Evolutionary conservation across 2,888 invertebrate genomes (phyloP).

Genomic region (Sabatieria punctata): DNA sequence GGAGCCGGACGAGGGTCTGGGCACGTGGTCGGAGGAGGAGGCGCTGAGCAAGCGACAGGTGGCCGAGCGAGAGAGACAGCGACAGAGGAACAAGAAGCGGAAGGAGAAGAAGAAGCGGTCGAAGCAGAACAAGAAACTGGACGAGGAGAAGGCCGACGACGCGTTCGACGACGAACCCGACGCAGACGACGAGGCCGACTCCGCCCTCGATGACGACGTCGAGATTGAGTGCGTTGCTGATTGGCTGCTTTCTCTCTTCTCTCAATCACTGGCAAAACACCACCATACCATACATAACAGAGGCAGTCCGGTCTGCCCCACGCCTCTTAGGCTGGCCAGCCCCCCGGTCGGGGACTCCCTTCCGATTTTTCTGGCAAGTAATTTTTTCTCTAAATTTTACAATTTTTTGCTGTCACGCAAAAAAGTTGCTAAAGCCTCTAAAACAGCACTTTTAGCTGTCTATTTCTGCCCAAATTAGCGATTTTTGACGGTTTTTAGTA

Average conservation of each 20-base stretch:
- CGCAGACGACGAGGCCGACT: not conserved
- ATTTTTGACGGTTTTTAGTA: too few relatives aligned
- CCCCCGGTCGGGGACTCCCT: too few relatives aligned
- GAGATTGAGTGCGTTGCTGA: not conserved
- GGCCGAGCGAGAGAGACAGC: slow-evolving; percentile 28
- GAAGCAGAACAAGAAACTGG: not conserved
- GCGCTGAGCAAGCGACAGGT: not conserved
- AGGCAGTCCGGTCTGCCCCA: too few relatives aligned
- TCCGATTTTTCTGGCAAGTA: too few relatives aligned
- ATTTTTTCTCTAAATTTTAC: too few relatives aligned
- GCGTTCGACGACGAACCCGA: not conserved
- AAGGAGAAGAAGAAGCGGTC: slow-evolving; percentile 11
- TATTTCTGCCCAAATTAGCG: too few relatives aligned
- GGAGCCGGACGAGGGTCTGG: too few relatives aligned
- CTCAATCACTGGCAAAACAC: not conserved
- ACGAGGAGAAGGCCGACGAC: slow-evolving; percentile 4
- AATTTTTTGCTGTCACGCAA: too few relatives aligned
- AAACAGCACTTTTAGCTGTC: too few relatives aligned
- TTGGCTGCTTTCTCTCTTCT: not conserved
- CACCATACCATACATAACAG: not conserved
- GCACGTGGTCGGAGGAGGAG: too few relatives aligned
- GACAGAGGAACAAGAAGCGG: slow-evolving; percentile 18
- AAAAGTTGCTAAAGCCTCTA: too few relatives aligned
- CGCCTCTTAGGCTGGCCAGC: too few relatives aligned
- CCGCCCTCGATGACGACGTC: not conserved